Evolutionary conservation across 2,797 vertebrate genomes (phyloP).

Genomic region (Spinus pinus): DNA sequence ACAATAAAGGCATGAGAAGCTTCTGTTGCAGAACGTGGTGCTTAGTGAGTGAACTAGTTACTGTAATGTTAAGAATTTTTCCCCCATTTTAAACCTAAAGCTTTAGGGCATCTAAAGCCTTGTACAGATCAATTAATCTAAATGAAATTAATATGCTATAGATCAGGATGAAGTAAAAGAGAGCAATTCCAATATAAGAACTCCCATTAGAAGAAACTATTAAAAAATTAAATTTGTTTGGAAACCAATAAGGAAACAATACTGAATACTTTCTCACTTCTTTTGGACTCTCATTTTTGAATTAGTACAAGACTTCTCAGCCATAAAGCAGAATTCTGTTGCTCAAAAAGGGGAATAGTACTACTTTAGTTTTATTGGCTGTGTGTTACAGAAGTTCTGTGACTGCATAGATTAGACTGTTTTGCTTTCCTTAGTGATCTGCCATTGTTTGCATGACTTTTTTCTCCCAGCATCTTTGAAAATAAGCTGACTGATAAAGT

Average conservation of each 20-base stretch:
- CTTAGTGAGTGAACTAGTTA: not conserved
- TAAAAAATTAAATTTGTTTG: not conserved
- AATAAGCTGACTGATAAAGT: not conserved
- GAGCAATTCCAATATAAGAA: not conserved
- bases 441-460: not conserved
- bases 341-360: not conserved
- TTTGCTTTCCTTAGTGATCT: not conserved
- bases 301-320: not conserved
- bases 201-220: not conserved
- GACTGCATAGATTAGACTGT: not conserved
- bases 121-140: not conserved
- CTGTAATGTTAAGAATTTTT: not conserved
- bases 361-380: not conserved
- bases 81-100: not conserved
- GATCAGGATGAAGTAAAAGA: not conserved
- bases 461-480: not conserved
- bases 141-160: not conserved
- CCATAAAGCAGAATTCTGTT: not conserved
- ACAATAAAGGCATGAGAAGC: not conserved
- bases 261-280: not conserved
- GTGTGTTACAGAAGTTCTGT: not conserved
- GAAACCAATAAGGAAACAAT: not conserved
- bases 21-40: not conserved
- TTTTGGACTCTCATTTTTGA: not conserved
- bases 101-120: not conserved